Evolutionary conservation across 2,888 invertebrate species (phyloP).

Genomic region (Lithosia quadra): DNA sequence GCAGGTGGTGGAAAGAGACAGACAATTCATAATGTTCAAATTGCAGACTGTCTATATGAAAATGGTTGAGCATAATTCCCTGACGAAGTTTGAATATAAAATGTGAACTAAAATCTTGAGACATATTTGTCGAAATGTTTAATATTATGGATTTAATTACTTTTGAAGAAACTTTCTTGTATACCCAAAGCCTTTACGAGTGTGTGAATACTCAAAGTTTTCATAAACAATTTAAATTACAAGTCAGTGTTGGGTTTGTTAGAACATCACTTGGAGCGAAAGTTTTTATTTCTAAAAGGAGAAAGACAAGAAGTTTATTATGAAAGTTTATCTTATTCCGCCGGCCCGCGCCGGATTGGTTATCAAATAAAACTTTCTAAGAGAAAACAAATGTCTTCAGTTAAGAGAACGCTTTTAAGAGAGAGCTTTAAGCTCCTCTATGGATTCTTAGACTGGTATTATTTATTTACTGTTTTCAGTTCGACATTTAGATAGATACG

Average conservation of each 20-base stretch:
- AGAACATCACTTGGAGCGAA: constrained; percentile 43
- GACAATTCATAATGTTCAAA: neutral
- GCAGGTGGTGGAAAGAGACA: neutral
- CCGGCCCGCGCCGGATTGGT: constrained; percentile 50
- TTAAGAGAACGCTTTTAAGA: constrained; percentile 23
- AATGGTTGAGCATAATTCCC: neutral
- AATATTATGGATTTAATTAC: neutral
- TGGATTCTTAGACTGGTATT: constrained; percentile 19
- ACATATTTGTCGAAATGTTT: neutral
- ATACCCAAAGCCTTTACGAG: constrained; percentile 14
- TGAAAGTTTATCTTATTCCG: constrained; percentile 56
- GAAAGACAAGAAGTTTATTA: constrained; percentile 57
- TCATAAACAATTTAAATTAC: constrained; percentile 45
- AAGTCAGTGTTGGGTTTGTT: constrained; percentile 36
- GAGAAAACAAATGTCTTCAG: constrained; percentile 47
- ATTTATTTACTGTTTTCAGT: constrained; percentile 37
- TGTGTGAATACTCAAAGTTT: constrained; percentile 29
- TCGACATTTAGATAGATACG: constrained; percentile 28
- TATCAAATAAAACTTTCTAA: constrained; percentile 56
- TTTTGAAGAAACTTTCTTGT: constrained; percentile 4
- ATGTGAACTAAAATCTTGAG: neutral
- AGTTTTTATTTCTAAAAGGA: constrained; percentile 42
- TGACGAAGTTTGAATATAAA: neutral
- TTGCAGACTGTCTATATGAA: neutral
- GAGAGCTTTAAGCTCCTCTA: constrained; percentile 16